A percentile compares a stretch with the other conserved stretches of the same genome.
phyloP scores from a whole-genome alignment of 2,888 invertebrate species.

The Orthonychiurus folsomi region DNA sequence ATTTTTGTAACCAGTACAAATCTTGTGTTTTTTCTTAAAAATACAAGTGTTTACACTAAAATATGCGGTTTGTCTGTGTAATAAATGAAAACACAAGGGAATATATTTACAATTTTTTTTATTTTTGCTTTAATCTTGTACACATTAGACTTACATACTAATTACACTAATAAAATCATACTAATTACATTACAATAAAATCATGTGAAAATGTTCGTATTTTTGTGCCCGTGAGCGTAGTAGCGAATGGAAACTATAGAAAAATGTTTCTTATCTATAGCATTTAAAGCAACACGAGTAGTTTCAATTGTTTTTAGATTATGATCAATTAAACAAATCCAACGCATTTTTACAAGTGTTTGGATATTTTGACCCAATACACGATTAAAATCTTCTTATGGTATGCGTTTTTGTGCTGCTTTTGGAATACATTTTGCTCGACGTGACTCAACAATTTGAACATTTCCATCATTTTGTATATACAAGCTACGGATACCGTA shows the following conservation, averaged over 20 bases:
- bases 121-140: not conserved
- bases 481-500: slow-evolving; percentile 5
- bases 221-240: slow-evolving; percentile 18
- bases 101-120: no score
- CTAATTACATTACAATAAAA: not conserved
- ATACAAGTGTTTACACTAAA: no score
- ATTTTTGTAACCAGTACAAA: no score
- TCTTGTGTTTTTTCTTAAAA: no score
- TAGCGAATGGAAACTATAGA: not conserved
- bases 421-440: slow-evolving; percentile 19
- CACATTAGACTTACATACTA: not conserved
- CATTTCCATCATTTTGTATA: not conserved
- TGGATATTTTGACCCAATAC: not conserved
- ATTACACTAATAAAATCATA: not conserved
- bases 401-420: slow-evolving; percentile 9
- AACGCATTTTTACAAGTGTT: slow-evolving; percentile 3
- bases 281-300: slow-evolving; percentile 14
- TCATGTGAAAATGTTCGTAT: not conserved
- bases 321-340: slow-evolving; percentile 13
- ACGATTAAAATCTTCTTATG: slow-evolving; percentile 6
- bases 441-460: not conserved
- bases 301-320: slow-evolving; percentile 8
- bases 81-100: no score
- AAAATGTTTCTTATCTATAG: slow-evolving; percentile 19
- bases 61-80: no score